Evolutionary conservation across 1,140 invertebrate genomes (phyloP).

Genomic region (Teleopsis dalmanni): DNA sequence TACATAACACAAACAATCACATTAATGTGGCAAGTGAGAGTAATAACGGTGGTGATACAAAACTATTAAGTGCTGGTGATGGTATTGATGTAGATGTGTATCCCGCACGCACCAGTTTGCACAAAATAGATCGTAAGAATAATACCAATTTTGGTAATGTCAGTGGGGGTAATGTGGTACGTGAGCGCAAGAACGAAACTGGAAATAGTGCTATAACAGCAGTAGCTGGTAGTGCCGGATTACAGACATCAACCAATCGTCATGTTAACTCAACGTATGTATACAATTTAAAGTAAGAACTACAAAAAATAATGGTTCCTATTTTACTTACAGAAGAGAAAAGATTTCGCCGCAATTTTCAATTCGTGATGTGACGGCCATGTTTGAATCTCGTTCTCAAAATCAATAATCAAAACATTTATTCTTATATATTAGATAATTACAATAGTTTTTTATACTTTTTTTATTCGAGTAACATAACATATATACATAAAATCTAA

Average conservation of each 20-base stretch:
- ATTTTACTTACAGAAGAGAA: conserved; percentile 50
- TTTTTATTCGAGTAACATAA: not conserved
- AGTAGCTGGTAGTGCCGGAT: no score
- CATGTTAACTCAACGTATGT: no score
- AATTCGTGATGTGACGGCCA: conserved; percentile 69
- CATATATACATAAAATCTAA: not conserved
- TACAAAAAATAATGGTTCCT: conserved; percentile 4
- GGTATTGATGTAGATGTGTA: conserved; percentile 13
- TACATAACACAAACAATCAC: no score
- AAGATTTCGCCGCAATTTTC: conserved; percentile 59
- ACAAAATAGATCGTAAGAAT: conserved; percentile 33
- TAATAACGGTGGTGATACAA: no score
- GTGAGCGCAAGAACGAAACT: no score
- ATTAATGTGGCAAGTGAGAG: no score
- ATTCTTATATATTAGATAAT: not conserved
- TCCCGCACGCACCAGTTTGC: conserved; percentile 15
- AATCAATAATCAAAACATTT: conserved; percentile 29
- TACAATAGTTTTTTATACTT: not conserved
- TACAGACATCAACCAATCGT: no score
- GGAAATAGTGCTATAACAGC: no score
- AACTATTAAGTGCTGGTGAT: no score
- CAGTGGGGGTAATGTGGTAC: no score
- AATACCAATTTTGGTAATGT: no score
- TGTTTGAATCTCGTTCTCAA: conserved; percentile 60
- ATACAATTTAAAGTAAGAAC: no score